These are phyloP conservation scores for Lepidurus apus DNA, from an alignment of 1,140 invertebrate species.

Conservation along the genomic window DNA sequence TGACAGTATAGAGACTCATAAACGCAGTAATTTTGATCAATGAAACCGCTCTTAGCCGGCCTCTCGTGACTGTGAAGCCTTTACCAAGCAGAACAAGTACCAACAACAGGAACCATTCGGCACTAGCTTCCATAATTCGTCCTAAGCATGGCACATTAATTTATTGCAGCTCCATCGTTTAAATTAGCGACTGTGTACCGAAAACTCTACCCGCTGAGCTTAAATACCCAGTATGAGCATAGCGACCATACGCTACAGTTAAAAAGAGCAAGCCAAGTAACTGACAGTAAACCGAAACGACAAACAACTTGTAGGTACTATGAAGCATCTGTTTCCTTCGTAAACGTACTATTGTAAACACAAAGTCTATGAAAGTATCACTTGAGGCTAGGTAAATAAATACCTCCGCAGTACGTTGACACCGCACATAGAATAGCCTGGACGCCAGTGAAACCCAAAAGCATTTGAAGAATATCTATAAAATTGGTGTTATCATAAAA, in stretches of 20 bases:
- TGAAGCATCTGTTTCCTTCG: conserved; percentile 71
- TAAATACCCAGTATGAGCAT: conserved; percentile 62
- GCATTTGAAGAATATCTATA: conserved; percentile 67
- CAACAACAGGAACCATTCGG: conserved; percentile 67
- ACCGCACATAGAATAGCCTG: conserved; percentile 60
- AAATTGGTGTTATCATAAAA: conserved; percentile 37
- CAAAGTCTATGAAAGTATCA: conserved; percentile 32
- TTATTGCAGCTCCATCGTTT: not conserved
- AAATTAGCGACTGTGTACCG: conserved; percentile 48
- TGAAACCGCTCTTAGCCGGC: conserved; percentile 60
- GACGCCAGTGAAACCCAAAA: conserved; percentile 57
- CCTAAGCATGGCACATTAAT: conserved; percentile 47
- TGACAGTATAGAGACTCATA: conserved; percentile 66
- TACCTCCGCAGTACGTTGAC: conserved; percentile 56
- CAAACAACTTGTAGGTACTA: conserved; percentile 79
- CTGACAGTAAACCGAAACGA: conserved; percentile 61
- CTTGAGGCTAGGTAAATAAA: conserved; percentile 14
- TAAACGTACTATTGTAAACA: conserved; percentile 57
- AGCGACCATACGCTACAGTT: conserved; percentile 60
- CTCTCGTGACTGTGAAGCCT: conserved; percentile 83
- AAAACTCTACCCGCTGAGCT: conserved; percentile 51
- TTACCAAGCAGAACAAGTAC: conserved; percentile 77
- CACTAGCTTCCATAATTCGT: conserved; percentile 61
- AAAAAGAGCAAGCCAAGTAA: conserved; percentile 60
- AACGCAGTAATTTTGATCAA: conserved; percentile 72